Percentiles rank a stretch among this genome's conserved stretches.
These are phyloP conservation scores for Montipora sp. DNA, from an alignment of 64 coral and sea anemone species.

Conservation along the genomic window DNA sequence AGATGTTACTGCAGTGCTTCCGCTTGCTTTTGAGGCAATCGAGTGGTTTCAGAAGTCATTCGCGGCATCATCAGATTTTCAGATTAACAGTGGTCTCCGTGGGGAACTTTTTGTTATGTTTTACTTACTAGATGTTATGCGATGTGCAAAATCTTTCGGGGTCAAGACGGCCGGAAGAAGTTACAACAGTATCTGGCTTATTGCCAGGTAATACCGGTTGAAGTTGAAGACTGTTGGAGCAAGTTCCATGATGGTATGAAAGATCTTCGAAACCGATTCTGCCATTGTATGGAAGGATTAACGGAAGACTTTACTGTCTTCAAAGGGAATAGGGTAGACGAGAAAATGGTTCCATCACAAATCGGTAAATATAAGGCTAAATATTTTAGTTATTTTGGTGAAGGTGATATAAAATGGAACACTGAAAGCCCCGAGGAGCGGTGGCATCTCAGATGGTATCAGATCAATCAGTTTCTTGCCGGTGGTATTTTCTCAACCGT, in stretches of 20 bases:
- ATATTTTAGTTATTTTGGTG: conserved; percentile 53
- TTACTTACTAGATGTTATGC: conserved; percentile 64
- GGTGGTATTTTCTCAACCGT: conserved; percentile 39
- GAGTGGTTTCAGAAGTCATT: conserved; percentile 52
- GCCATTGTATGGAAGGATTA: conserved; percentile 28
- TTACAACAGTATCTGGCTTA: conserved; percentile 39
- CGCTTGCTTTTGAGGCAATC: conserved; percentile 1
- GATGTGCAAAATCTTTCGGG: conserved; percentile 38
- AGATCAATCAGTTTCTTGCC: conserved; percentile 60
- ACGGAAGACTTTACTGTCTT: conserved; percentile 51
- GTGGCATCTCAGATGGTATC: conserved; percentile 56
- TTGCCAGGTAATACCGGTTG: neutral
- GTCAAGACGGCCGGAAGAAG: conserved; percentile 4
- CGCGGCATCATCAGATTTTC: neutral
- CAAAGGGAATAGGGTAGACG: conserved; percentile 26
- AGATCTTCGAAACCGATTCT: conserved; percentile 16
- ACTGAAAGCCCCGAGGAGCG: neutral
- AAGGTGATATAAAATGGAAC: neutral
- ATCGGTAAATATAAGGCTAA: conserved; percentile 17
- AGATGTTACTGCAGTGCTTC: neutral
- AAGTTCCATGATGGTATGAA: conserved; percentile 24
- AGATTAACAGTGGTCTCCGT: conserved; percentile 25
- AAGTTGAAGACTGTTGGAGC: conserved; percentile 26
- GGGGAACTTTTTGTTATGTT: conserved; percentile 68
- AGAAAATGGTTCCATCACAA: neutral